Base-by-base conservation (phyloP, 92 coral and sea anemone genomes). In the Paragorgia papillata region DNA sequence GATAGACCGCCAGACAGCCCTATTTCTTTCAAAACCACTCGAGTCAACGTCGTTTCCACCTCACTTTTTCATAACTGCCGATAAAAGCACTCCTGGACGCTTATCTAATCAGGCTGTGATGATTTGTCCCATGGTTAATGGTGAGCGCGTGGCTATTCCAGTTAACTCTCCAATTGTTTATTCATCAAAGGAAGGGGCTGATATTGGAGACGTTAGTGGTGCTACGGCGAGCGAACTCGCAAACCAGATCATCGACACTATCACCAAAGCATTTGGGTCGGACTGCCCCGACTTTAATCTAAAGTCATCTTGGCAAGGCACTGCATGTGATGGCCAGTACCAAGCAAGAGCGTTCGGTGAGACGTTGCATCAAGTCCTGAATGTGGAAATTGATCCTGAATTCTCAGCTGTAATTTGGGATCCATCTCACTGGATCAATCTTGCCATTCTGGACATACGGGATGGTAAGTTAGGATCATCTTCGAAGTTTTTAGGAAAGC, bases 361-460 rank as follows among this genome's bases (percentile, higher is more conserved):
- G 0, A 41, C 73, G 14, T 0, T 65, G 18, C 28, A 37, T 22
- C 9, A 39, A 35, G 73, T 33, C 19, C 51, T 65, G 21, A 51
- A 31, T 65, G 0, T 21, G 0, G 50, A 27, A 22, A 40, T 65
- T 13, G 77, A 70, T 70, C 77, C 77, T 4, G 62, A 0, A 15
- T 70, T 70, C 17, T 70, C 77, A n/a, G n/a, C n/a, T n/a, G n/a
- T n/a, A n/a, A n/a, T n/a, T n/a, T 70, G 77, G 77, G 77, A 70
- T 32, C 77, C 34, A 28, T 70, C 77, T 0, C 77, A 70, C 41
- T 70, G 77, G 77, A 53, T 70, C 10, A 70, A 70, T 70, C 32
- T 69, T 2, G 59, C 39, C 20, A 69, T 69, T 1, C 75, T 69
- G n/a, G 75, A 69, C 27, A n/a, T 69, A 33, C 7, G 3, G 12